Evolutionary conservation across 1,140 invertebrate genomes (phyloP), one percentile per base, ranked within the genome.

Genomic region (Zophobas morio): DNA sequence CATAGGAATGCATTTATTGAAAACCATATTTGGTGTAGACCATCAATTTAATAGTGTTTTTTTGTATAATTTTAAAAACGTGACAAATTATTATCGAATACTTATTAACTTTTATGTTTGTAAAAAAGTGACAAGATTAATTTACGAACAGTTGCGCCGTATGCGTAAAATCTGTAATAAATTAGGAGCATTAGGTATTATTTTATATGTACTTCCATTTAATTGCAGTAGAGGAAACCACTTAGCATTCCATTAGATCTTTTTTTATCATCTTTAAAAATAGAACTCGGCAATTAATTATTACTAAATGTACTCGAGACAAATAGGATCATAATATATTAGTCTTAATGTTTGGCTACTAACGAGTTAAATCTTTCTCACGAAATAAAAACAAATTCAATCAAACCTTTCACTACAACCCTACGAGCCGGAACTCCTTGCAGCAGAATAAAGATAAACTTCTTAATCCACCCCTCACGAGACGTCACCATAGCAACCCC

Each of bases 401-500:
- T 20, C 20, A 20, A 20, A 20, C 49, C 4, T 51, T 51, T 51
- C 20, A 20, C 20, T 20, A 35, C 2, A 51, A 51, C n/a, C 20
- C 20, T 20, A 20, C 20, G n/a, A n/a, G 37, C 34, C 32, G n/a
- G n/a, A 42, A 36, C 37, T 40, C 36, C 37, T 46, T 20, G 1
- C 4, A 20, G 34, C 56, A 36, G 39, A 42, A 66, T 40, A 66
- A 66, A 42, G 60, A 66, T 66, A 66, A 66, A 66, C 39, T 66
- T 66, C 60, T 66, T 66, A 66, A 66, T 66, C 42, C 60, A 66
- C 37, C 60, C 60, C 60, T 42, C n/a, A 66, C n/a, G 39, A 66
- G 37, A 66, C 60, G 60, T 66, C 37, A 42, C 60, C 60, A 66
- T 66, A 66, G 60, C 60, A 66, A 66, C 60, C 60, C 57, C 60